These are phyloP conservation scores for Ichneumon xanthorius DNA, from an alignment of 2,888 invertebrate genomes.

Conservation along the genomic window DNA sequence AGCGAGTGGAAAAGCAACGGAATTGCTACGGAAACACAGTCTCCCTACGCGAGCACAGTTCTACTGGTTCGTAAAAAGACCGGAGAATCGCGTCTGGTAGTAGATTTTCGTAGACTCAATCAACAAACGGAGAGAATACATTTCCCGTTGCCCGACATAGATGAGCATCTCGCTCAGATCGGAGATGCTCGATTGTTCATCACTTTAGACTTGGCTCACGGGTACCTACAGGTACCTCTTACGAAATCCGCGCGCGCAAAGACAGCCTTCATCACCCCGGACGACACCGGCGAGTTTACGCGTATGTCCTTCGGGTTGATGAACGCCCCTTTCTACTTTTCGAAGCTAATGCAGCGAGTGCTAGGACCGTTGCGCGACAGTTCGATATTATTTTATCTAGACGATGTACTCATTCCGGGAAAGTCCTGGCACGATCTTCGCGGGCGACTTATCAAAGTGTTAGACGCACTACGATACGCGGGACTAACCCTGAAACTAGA, in stretches of 20 bases:
- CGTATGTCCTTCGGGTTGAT: slow-evolving; percentile 81
- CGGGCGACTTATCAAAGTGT: slow-evolving; percentile 25
- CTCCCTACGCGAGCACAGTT: slow-evolving; percentile 57
- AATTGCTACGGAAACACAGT: slow-evolving; percentile 52
- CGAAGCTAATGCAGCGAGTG: slow-evolving; percentile 77
- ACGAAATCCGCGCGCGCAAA: slow-evolving; percentile 72
- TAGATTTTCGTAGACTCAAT: slow-evolving; percentile 60
- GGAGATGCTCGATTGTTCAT: not conserved
- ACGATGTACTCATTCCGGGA: slow-evolving; percentile 72
- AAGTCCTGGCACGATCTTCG: slow-evolving; percentile 64
- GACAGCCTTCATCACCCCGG: slow-evolving; percentile 81
- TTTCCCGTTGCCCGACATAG: slow-evolving; percentile 62
- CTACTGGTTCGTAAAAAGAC: slow-evolving; percentile 47
- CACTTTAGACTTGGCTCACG: slow-evolving; percentile 76
- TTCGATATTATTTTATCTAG: slow-evolving; percentile 64
- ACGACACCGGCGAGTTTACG: slow-evolving; percentile 79
- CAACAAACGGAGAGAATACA: slow-evolving; percentile 56
- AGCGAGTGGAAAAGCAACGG: slow-evolving; percentile 59
- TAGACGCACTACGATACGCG: slow-evolving; percentile 46
- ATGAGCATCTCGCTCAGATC: slow-evolving; percentile 43
- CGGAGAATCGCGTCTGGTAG: slow-evolving; percentile 45
- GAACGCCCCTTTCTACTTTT: slow-evolving; percentile 81
- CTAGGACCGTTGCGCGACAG: slow-evolving; percentile 52
- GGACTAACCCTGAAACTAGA: slow-evolving; percentile 60
- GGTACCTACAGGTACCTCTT: slow-evolving; percentile 79